Evolutionary conservation across 2,797 vertebrate genomes (phyloP).

Genomic region (Parauchenoglanis ngamensis): DNA sequence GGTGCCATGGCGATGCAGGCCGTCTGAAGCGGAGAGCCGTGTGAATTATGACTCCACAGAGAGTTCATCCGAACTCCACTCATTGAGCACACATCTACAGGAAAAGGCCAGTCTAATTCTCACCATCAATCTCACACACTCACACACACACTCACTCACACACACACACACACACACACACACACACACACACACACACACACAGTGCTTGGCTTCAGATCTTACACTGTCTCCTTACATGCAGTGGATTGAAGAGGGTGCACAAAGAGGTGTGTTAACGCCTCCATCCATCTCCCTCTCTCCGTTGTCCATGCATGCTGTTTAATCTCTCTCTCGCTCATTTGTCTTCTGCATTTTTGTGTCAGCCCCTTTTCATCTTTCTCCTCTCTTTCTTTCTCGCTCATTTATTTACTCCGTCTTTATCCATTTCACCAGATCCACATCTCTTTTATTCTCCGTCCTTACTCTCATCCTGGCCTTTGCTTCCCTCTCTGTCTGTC

Average conservation of each 20-base stretch:
- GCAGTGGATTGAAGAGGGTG: constrained; percentile 13
- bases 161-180: not conserved
- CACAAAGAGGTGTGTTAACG: constrained; percentile 4
- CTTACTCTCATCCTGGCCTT: not conserved
- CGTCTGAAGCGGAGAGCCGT: constrained; percentile 10
- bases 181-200: not conserved
- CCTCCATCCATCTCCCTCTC: constrained; percentile 17
- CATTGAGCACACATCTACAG: constrained; percentile 26
- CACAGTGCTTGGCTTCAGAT: not conserved
- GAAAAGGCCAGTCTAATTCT: constrained; percentile 45
- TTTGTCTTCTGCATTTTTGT: not conserved
- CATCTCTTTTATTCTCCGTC: not conserved
- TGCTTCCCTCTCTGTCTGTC: not conserved
- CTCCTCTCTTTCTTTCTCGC: not conserved
- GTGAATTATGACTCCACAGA: constrained; percentile 43
- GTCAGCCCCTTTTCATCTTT: constrained; percentile 11
- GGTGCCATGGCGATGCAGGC: constrained; percentile 8
- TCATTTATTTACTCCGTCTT: constrained; percentile 4
- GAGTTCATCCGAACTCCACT: constrained; percentile 12
- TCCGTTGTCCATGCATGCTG: constrained; percentile 23
- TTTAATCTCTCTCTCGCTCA: not conserved
- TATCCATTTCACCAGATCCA: not conserved
- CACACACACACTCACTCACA: not conserved
- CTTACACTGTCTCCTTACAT: not conserved
- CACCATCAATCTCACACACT: constrained; percentile 12